Evolutionary conservation across 2,888 invertebrate species (phyloP).

Genomic region (Mycalesis mineus): DNA sequence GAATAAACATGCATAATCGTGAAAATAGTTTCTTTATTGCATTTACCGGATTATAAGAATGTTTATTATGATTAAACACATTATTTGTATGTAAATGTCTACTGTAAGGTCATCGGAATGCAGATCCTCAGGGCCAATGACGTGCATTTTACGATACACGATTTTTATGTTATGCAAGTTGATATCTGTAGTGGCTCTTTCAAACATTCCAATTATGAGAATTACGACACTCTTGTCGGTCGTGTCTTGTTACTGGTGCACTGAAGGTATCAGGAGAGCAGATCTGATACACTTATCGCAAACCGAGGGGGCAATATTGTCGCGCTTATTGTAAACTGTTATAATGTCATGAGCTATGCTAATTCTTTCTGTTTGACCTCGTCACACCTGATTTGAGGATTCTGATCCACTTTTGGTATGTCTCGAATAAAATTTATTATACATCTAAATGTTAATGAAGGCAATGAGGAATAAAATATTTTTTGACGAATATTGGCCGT

Average conservation of each 20-base stretch:
- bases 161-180: slow-evolving; percentile 63
- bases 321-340: slow-evolving; percentile 36
- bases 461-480: slow-evolving; percentile 57
- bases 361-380: slow-evolving; percentile 60
- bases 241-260: slow-evolving; percentile 48
- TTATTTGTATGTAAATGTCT: slow-evolving; percentile 23
- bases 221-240: slow-evolving; percentile 58
- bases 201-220: slow-evolving; percentile 54
- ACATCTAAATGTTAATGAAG: slow-evolving; percentile 69
- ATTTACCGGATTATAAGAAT: background rate
- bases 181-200: slow-evolving; percentile 46
- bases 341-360: slow-evolving; percentile 57
- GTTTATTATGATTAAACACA: slow-evolving; percentile 12
- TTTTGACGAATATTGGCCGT: slow-evolving; percentile 53
- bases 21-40: slow-evolving; percentile 10
- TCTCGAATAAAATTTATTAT: slow-evolving; percentile 64
- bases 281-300: slow-evolving; percentile 32
- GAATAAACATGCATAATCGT: background rate
- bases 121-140: slow-evolving; percentile 43
- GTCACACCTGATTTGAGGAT: slow-evolving; percentile 63
- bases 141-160: slow-evolving; percentile 49
- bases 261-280: slow-evolving; percentile 28
- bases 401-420: slow-evolving; percentile 67
- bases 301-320: slow-evolving; percentile 43
- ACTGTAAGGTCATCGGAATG: slow-evolving; percentile 19